Evolutionary conservation across 2,113 vertebrate species (phyloP).

Genomic region (Mustela nigripes): DNA sequence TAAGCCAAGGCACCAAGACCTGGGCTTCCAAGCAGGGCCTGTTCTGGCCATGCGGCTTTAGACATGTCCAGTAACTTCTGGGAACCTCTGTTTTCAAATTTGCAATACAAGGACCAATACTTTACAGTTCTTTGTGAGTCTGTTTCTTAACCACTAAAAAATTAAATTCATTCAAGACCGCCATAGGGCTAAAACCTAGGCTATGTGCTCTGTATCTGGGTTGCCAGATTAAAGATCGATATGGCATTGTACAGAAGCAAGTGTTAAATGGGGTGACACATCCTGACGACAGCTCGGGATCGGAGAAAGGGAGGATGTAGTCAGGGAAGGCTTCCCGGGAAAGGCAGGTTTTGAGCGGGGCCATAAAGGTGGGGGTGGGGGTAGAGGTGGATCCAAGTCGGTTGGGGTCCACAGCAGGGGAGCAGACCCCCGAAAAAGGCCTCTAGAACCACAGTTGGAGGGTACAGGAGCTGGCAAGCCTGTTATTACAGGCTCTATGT

Average conservation of each 20-base stretch:
- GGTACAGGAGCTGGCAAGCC: rapidly evolving
- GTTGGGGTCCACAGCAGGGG: background rate
- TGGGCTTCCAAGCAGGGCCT: background rate
- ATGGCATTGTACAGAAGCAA: background rate
- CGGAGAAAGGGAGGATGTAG: too few species aligned
- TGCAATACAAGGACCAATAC: background rate
- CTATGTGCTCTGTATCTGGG: background rate
- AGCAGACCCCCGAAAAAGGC: background rate
- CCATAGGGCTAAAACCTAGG: background rate
- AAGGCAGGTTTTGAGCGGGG: background rate
- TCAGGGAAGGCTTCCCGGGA: background rate
- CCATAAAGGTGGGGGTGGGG: too few species aligned
- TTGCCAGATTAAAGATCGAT: constrained; percentile 41
- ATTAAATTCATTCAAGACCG: background rate
- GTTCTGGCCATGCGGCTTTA: background rate
- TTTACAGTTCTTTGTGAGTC: background rate
- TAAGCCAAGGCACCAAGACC: background rate
- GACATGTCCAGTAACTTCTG: background rate
- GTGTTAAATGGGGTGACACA: constrained; percentile 5
- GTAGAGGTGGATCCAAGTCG: background rate
- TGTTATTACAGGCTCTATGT: background rate
- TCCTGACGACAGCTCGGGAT: background rate
- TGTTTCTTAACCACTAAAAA: background rate
- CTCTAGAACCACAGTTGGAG: background rate
- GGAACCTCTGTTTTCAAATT: background rate